Conservation (phyloP, 2,113 vertebrate genomes). For the Sander vitreus region DNA sequence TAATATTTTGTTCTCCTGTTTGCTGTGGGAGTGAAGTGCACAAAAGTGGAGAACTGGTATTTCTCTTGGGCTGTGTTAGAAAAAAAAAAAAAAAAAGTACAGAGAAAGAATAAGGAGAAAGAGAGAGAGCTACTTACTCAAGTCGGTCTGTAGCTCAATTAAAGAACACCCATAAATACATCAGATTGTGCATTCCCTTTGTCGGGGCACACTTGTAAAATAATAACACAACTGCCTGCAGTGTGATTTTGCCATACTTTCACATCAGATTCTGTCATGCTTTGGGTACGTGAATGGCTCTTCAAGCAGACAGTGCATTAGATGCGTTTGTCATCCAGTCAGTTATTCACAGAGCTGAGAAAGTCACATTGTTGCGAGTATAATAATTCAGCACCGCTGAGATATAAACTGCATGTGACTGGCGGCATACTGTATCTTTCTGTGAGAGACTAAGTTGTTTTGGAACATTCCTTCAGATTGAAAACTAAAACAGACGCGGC, state of each 20-base stretch:
- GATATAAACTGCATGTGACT: conserved; percentile 56
- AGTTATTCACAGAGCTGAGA: conserved; percentile 5
- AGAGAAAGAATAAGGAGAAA: conserved; percentile 35
- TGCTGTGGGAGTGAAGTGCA: conserved; percentile 47
- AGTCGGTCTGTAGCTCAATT: conserved; percentile 38
- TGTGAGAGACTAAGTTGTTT: conserved; percentile 60
- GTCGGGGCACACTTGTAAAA: conserved; percentile 43
- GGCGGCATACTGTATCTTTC: conserved; percentile 55
- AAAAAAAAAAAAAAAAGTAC: conserved; percentile 22
- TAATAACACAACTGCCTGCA: conserved; percentile 32
- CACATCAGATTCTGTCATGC: conserved; percentile 43
- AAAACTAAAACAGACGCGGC: conserved; percentile 74
- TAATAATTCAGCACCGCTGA: conserved; percentile 58
- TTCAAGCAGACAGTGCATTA: conserved; percentile 52
- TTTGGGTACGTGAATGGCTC: conserved; percentile 28
- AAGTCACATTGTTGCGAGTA: conserved; percentile 50
- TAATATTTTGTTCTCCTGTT: conserved; percentile 38
- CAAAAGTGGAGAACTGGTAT: conserved; percentile 51
- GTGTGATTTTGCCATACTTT: conserved; percentile 45
- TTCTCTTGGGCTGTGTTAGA: conserved; percentile 43
- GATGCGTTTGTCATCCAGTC: conserved; percentile 59
- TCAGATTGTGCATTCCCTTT: conserved; percentile 50
- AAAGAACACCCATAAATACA: conserved; percentile 59
- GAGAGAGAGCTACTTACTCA: conserved; percentile 38
- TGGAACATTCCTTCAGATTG: conserved; percentile 58